Percentiles rank a stretch among this genome's conserved stretches.
Evolutionary conservation across 2,113 vertebrate genomes (phyloP).

Genomic region (Lamprologus speciosus): DNA sequence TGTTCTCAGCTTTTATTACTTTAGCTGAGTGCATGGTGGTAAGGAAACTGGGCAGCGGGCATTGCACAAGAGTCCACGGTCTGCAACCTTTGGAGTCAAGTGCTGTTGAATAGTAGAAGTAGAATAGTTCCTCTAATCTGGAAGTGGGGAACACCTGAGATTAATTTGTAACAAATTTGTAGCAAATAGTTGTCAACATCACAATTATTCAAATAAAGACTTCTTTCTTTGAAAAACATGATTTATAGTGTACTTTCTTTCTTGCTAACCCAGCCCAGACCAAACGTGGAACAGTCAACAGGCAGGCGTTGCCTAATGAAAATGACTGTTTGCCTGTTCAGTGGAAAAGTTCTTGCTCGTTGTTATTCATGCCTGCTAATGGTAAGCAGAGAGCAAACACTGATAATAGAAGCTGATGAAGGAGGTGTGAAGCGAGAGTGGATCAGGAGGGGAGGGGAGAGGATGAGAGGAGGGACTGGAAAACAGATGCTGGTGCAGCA

Average conservation of each 20-base stretch:
- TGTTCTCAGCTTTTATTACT: background rate
- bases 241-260: background rate
- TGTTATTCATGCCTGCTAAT: background rate
- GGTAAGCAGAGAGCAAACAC: background rate
- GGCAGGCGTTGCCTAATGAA: background rate
- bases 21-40: background rate
- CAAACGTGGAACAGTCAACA: background rate
- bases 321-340: background rate
- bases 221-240: background rate
- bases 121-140: background rate
- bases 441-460: background rate
- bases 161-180: background rate
- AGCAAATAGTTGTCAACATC: background rate
- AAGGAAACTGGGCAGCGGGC: background rate
- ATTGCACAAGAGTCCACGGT: background rate
- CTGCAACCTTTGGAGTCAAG: background rate
- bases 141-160: background rate
- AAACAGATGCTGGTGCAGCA: slow-evolving; percentile 31
- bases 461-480: slow-evolving; percentile 11
- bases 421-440: background rate
- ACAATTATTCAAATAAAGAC: background rate
- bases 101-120: background rate
- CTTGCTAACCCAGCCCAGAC: background rate
- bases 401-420: background rate
- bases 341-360: background rate